Evolutionary conservation across 1,140 invertebrate genomes (phyloP).

Genomic region (Cherax destructor): DNA sequence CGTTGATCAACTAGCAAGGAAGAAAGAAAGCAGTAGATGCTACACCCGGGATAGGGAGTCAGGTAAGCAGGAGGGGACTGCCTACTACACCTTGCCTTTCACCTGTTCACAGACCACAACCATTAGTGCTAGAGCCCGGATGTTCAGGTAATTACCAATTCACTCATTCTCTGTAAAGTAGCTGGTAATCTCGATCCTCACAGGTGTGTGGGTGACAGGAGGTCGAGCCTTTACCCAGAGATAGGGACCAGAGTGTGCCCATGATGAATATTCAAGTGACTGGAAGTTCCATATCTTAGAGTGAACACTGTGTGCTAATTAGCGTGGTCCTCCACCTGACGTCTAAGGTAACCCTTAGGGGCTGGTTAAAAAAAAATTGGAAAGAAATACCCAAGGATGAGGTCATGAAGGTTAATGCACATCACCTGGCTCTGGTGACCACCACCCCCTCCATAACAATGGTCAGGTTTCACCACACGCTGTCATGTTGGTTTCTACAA

Average conservation of each 20-base stretch:
- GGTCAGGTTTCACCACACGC: too few species aligned
- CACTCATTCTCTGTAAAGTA: slow-evolving; percentile 14
- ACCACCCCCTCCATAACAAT: too few species aligned
- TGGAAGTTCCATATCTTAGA: not conserved
- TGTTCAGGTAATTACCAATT: slow-evolving; percentile 13
- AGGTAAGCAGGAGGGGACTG: too few species aligned
- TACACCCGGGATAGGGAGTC: too few species aligned
- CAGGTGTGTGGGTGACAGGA: not conserved
- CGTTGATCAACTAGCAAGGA: too few species aligned
- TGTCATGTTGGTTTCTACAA: too few species aligned
- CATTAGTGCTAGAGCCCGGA: not conserved
- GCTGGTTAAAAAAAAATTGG: not conserved
- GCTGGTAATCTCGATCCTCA: slow-evolving; percentile 2
- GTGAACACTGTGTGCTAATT: not conserved
- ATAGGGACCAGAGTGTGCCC: not conserved
- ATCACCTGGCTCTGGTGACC: not conserved
- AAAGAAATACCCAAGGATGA: not conserved
- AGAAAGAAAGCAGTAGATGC: too few species aligned
- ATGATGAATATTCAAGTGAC: not conserved
- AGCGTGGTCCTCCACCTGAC: not conserved
- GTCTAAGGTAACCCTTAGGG: not conserved
- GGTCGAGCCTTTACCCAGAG: not conserved
- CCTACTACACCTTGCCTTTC: not conserved
- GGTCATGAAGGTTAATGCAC: not conserved
- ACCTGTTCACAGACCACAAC: not conserved